phyloP scores from a whole-genome alignment of 2,797 vertebrate genomes.

The Centroberyx gerrardi region DNA sequence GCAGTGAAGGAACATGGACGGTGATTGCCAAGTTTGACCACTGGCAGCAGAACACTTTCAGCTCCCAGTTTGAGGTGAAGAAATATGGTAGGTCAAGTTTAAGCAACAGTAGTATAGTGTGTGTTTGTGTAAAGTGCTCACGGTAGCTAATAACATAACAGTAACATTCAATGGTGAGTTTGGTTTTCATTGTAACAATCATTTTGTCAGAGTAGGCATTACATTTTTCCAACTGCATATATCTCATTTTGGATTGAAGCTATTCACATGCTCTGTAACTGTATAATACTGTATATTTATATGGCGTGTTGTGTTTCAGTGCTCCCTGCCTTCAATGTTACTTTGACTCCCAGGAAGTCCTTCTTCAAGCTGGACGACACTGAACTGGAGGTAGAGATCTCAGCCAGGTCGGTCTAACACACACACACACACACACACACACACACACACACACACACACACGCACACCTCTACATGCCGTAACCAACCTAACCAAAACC shows the following conservation, averaged over 20 bases:
- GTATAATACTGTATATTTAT: background rate
- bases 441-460: background rate
- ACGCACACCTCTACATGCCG: no score
- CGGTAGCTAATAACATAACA: background rate
- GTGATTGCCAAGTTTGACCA: slow-evolving; percentile 81
- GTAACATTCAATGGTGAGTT: no score
- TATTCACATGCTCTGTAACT: no score
- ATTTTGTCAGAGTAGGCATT: no score
- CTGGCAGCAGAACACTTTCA: slow-evolving; percentile 80
- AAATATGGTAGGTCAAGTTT: slow-evolving; percentile 75
- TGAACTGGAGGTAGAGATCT: slow-evolving; percentile 74
- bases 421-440: background rate
- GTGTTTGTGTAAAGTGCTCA: background rate
- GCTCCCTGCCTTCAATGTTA: slow-evolving; percentile 86
- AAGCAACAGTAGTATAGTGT: background rate
- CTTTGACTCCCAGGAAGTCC: slow-evolving; percentile 74
- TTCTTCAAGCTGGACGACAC: slow-evolving; percentile 77
- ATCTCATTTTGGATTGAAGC: no score
- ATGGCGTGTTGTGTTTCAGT: slow-evolving; percentile 65
- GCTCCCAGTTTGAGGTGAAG: slow-evolving; percentile 81
- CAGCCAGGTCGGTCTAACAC: slow-evolving; percentile 73
- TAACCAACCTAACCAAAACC: no score
- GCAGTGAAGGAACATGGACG: slow-evolving; percentile 83
- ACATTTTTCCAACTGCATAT: no score
- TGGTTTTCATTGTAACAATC: no score